phyloP scores from a whole-genome alignment of 2,888 invertebrate species.

The Rhogogaster chlorosoma region DNA sequence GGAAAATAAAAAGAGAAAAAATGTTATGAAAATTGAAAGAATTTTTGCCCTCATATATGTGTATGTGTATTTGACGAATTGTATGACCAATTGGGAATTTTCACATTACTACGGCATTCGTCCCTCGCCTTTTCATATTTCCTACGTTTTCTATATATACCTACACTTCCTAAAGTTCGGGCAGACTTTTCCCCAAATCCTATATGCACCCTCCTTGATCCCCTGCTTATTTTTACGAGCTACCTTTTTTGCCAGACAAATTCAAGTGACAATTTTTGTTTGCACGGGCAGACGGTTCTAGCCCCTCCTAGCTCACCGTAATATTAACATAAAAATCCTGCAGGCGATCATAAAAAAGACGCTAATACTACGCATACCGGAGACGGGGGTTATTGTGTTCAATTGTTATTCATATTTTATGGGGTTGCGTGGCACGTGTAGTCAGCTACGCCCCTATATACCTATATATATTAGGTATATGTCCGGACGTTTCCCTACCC shows the following conservation, averaged over 20 bases:
- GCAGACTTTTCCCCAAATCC: conserved; percentile 58
- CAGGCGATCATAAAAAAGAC: conserved; percentile 65
- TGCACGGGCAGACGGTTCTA: conserved; percentile 55
- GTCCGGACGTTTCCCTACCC: conserved; percentile 11
- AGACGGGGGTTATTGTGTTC: conserved; percentile 68
- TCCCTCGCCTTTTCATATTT: conserved; percentile 49
- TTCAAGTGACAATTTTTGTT: conserved; percentile 68
- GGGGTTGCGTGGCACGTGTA: conserved; percentile 49
- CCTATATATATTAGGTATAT: conserved; percentile 11
- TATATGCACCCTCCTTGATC: conserved; percentile 63
- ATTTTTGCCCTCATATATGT: not conserved
- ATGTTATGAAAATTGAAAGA: not conserved
- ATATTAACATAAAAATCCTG: conserved; percentile 74
- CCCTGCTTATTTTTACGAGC: conserved; percentile 59
- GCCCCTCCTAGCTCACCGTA: conserved; percentile 51
- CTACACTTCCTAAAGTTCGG: not conserved
- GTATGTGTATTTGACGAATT: not conserved
- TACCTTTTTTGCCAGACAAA: conserved; percentile 64
- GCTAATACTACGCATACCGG: conserved; percentile 55
- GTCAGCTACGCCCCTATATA: not conserved
- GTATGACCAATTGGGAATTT: conserved; percentile 38
- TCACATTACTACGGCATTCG: conserved; percentile 36
- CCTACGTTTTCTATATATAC: conserved; percentile 56
- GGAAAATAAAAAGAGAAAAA: not conserved
- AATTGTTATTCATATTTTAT: conserved; percentile 72